Evolutionary conservation across 2,113 vertebrate species (phyloP).

Genomic region (Lagopus leucura): DNA sequence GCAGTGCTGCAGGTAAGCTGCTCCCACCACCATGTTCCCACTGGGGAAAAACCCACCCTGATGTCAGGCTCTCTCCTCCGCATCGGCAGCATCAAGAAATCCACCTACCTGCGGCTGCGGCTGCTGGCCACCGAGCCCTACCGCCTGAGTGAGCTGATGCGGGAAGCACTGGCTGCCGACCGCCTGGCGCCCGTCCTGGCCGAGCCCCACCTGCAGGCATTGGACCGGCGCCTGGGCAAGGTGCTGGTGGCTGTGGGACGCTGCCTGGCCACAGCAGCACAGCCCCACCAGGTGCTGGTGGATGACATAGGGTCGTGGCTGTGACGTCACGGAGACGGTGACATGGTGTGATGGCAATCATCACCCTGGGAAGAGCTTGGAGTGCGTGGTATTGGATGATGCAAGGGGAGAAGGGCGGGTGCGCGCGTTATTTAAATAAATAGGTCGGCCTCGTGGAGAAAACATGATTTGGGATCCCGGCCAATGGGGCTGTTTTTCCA

Average conservation of each 20-base stretch:
- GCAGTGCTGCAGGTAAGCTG: conserved; percentile 85
- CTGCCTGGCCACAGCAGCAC: conserved; percentile 18
- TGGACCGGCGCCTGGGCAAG: conserved; percentile 73
- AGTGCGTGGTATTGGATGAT: rapidly evolving
- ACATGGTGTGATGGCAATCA: not conserved
- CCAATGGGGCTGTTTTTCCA: not conserved
- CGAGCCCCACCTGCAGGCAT: conserved; percentile 76
- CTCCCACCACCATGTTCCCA: rapidly evolving
- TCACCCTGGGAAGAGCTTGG: rapidly evolving
- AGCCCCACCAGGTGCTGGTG: not conserved
- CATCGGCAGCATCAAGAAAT: conserved; percentile 78
- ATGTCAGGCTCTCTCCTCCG: not conserved
- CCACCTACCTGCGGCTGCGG: conserved; percentile 78
- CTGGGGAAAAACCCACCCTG: rapidly evolving
- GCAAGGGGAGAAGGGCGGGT: not conserved
- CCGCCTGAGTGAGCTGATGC: conserved; percentile 77
- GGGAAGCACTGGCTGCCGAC: conserved; percentile 78
- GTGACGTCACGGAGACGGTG: not conserved
- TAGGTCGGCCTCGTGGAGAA: not conserved
- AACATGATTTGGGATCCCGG: not conserved
- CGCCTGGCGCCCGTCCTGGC: conserved; percentile 79
- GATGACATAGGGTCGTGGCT: not conserved
- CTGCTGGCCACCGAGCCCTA: conserved; percentile 78
- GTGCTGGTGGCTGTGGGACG: conserved; percentile 54
- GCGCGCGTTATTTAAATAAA: conserved; percentile 58